Conservation (phyloP, 2,113 vertebrate species). For the Cacatua alba region DNA sequence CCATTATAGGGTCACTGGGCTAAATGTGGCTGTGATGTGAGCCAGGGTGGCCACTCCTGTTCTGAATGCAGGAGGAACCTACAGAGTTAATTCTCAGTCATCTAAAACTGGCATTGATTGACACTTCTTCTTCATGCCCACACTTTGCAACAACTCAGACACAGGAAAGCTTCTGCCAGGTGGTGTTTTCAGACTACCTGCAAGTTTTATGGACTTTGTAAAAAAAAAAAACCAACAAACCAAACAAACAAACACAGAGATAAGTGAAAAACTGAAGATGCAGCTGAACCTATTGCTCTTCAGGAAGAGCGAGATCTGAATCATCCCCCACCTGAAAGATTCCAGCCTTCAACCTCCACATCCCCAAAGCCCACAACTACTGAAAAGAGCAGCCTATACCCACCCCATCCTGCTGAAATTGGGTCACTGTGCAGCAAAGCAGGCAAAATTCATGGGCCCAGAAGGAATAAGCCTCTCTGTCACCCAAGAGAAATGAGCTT, state of each 20-base stretch:
- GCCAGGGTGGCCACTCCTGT: neutral
- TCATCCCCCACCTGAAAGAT: neutral
- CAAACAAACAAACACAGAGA: neutral
- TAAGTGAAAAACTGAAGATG: neutral
- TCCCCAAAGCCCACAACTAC: neutral
- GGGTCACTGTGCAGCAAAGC: constrained; percentile 3
- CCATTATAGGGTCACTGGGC: neutral
- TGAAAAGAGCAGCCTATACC: neutral
- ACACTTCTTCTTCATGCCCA: neutral
- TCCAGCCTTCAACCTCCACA: neutral
- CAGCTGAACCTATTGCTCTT: rapidly evolving
- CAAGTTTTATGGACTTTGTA: neutral
- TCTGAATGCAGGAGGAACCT: neutral
- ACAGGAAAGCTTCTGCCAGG: neutral
- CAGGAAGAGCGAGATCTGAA: neutral
- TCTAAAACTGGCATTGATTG: neutral
- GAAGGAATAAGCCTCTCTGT: neutral
- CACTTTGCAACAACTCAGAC: neutral
- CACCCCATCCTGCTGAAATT: neutral
- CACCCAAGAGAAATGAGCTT: neutral
- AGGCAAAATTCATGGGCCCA: neutral
- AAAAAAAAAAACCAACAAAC: neutral
- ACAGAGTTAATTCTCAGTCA: neutral
- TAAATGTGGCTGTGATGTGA: neutral
- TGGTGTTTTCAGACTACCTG: neutral